Percentiles rank a stretch among this genome's conserved stretches.
Conservation (phyloP, 2,797 vertebrate species). For the Tadarida brasiliensis region DNA sequence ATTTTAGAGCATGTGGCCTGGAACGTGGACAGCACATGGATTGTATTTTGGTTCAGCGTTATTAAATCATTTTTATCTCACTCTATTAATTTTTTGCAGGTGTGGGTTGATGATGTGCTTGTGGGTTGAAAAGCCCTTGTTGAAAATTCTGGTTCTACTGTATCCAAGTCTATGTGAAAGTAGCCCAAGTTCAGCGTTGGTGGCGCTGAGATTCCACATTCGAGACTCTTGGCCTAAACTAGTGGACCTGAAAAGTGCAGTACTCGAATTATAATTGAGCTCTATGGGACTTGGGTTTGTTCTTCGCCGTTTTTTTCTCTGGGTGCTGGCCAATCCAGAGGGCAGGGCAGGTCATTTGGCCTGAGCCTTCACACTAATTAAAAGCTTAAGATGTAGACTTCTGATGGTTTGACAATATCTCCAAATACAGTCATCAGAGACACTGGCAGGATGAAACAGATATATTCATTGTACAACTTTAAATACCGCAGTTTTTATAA, state of each 20-base stretch:
- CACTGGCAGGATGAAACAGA: constrained; percentile 4
- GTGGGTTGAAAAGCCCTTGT: constrained; percentile 43
- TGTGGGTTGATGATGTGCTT: constrained; percentile 55
- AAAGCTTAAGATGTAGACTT: constrained; percentile 66
- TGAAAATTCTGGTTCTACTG: constrained; percentile 48
- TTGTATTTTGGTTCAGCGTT: neutral
- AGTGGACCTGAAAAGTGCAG: neutral
- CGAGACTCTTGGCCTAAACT: constrained; percentile 27
- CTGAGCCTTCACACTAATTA: constrained; percentile 53
- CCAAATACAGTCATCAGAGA: constrained; percentile 72
- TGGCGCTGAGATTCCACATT: constrained; percentile 22
- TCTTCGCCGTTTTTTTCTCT: neutral
- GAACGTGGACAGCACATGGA: neutral
- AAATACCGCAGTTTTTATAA: constrained; percentile 46
- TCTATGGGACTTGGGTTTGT: constrained; percentile 36
- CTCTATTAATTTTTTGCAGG: constrained; percentile 61
- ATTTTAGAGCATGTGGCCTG: neutral
- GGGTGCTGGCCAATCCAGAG: constrained; percentile 49
- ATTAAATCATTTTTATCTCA: constrained; percentile 52
- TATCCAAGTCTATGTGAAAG: constrained; percentile 26
- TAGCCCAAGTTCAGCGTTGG: constrained; percentile 30
- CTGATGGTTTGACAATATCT: constrained; percentile 65
- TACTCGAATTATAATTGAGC: constrained; percentile 32
- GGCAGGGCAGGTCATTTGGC: constrained; percentile 25
- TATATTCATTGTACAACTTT: constrained; percentile 46